Base-by-base conservation (phyloP, 2,888 invertebrate genomes). In the Limnephilus auricula region DNA sequence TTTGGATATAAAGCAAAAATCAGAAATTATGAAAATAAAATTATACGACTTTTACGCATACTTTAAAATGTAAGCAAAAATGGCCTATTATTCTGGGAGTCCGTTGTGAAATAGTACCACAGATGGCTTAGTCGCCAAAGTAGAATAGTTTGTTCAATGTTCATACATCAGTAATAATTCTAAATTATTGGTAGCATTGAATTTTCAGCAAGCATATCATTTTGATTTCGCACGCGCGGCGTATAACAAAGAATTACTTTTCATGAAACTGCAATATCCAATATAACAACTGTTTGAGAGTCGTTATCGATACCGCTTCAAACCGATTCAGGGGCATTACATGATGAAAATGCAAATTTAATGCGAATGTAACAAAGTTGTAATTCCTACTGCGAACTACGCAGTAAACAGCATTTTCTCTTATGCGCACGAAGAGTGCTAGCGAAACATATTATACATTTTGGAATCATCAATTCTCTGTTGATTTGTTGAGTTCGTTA, bases 301-400 rank as follows among this genome's bases (percentile, higher is more conserved):
- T 45, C 86, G n/a, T 50, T 40, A 31, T 31, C 10, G 18, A 50
- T 86, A 31, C 86, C 86, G 86, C 45, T 86, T 86, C 18, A 31
- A 86, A 45, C 45, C 50, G 86, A 86, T 45, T 45, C 86, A 31
- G 82, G 18, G 31, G 15, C 86, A 40, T 65, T 86, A 65, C 50
- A 45, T 65, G 86, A 86, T 50, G 18, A n/a, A 32, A 65, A 84
- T 90, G 90, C 90, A 90, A 90, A 90, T 90, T 90, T 65, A 65
- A 65, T 83, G 90, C 83, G 37, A 79, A 86, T 90, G 79, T 65
- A n/a, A 79, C 37, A 90, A 84, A 78, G 50, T 89, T 13, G 18
- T 84, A 37, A 78, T 90, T 85, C 45, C 31, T 18, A 45, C 50
- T 86, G 82, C 34, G 12, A 32, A 86, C 9, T 85, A 79, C 45